phyloP scores from a whole-genome alignment of 2,797 vertebrate species.

The Rhodeus uyekii region DNA sequence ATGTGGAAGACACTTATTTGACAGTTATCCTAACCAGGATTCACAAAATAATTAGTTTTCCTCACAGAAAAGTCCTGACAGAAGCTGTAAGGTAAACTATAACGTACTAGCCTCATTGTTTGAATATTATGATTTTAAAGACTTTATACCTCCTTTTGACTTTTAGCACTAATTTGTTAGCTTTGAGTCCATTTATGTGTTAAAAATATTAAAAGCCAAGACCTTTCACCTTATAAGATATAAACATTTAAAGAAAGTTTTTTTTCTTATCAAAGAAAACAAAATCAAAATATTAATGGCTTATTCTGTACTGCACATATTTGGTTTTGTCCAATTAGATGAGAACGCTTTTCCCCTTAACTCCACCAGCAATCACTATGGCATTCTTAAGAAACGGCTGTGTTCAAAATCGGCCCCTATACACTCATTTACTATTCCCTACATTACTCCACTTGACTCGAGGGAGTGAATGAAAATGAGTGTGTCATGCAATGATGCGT shows the following conservation, averaged over 20 bases:
- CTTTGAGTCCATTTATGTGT: neutral
- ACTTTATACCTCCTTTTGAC: neutral
- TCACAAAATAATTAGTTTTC: neutral
- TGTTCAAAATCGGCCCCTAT: too few relatives aligned
- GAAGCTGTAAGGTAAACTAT: neutral
- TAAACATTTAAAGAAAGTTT: neutral
- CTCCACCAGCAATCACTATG: neutral
- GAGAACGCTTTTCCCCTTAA: neutral
- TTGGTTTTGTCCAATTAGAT: neutral
- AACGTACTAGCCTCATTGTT: neutral
- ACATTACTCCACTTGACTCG: too few relatives aligned
- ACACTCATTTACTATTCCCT: too few relatives aligned
- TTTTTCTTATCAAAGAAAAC: neutral
- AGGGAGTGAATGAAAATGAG: too few relatives aligned
- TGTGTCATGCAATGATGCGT: too few relatives aligned
- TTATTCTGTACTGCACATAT: neutral
- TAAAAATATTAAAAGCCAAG: neutral
- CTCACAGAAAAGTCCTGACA: neutral
- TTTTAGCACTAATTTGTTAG: neutral
- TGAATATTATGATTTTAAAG: neutral
- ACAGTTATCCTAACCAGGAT: conserved; percentile 4
- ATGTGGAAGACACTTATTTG: conserved; percentile 1
- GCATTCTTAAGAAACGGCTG: neutral
- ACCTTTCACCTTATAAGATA: neutral
- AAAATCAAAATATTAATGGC: neutral